Evolutionary conservation across 2,888 invertebrate genomes (phyloP), one percentile per base, ranked within the genome.

Genomic region (Idaea dimidiata): DNA sequence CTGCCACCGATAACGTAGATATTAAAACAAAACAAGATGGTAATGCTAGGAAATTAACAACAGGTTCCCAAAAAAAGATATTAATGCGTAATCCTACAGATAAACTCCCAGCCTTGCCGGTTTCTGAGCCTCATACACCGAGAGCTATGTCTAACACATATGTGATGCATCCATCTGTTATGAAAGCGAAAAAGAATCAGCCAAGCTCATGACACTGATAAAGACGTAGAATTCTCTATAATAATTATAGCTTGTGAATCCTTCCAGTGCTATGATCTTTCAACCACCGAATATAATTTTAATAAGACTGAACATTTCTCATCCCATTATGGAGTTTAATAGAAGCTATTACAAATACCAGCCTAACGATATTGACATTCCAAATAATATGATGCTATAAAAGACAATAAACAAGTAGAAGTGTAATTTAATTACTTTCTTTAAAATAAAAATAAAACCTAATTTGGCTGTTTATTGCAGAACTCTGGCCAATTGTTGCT

Each of bases 11-110:
- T 81, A 89, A 73, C 72, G 66, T 91, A 88, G 89, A 90, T 78
- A 62, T 81, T 86, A 89, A 88, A 83, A 86, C 75, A 83, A 91
- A 87, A 81, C 86, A 82, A 75, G 90, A 90, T 71, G 86, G 87
- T 74, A 94, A 93, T 80, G 88, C 93, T 71, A 96, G 95, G 81
- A 95, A 95, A 85, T 94, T 95, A 72, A 94, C 94, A 68, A 94
- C 95, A 73, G 95, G 95, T 71, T 87, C 95, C 71, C 89, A 87
- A 70, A 92, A 89, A 77, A 91, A 89, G 80, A 81, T 88, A 72
- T 74, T 91, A 65, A 76, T 92, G 66, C 93, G 96, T 76, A 96
- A 97, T 93, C 96, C 96, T 64, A 95, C 96, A 72, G 96, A 96
- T 81, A 95, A 95, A 80, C 91, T 96, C 74, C 96, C 96, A 71